Evolutionary conservation across 2,888 invertebrate genomes (phyloP).

Genomic region (Pocota personata): DNA sequence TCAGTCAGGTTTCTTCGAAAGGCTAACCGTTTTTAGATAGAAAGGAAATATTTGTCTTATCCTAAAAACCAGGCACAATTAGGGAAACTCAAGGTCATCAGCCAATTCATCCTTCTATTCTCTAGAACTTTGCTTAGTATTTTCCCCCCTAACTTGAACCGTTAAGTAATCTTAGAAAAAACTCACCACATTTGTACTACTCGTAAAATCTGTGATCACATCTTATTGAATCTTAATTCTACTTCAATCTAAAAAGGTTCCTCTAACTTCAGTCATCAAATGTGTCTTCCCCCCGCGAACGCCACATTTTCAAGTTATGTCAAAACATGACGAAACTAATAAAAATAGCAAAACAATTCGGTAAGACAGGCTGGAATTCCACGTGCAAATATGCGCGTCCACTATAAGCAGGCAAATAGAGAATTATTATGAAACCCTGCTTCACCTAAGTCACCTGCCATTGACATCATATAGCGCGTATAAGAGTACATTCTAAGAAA

Average conservation of each 20-base stretch:
- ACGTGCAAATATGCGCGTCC: conserved; percentile 21
- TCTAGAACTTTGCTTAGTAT: no score
- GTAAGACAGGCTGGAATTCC: background rate
- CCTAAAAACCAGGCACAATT: no score
- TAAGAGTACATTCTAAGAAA: conserved; percentile 5
- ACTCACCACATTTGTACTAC: no score
- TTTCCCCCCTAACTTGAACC: no score
- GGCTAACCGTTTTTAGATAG: no score
- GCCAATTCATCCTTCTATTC: no score
- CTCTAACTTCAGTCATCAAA: background rate
- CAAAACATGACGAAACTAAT: background rate
- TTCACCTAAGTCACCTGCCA: background rate
- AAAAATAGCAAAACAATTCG: background rate
- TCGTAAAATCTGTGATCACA: no score
- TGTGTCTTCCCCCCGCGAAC: background rate
- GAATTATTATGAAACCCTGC: background rate
- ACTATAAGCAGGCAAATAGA: background rate
- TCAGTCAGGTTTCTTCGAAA: no score
- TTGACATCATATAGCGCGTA: background rate
- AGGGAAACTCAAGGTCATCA: no score
- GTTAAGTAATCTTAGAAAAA: no score
- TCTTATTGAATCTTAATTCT: no score
- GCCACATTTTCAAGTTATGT: background rate
- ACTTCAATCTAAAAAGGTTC: background rate
- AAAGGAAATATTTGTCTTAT: no score